Evolutionary conservation across 2,113 vertebrate species (phyloP).

Genomic region (Callocephalon fimbriatum): DNA sequence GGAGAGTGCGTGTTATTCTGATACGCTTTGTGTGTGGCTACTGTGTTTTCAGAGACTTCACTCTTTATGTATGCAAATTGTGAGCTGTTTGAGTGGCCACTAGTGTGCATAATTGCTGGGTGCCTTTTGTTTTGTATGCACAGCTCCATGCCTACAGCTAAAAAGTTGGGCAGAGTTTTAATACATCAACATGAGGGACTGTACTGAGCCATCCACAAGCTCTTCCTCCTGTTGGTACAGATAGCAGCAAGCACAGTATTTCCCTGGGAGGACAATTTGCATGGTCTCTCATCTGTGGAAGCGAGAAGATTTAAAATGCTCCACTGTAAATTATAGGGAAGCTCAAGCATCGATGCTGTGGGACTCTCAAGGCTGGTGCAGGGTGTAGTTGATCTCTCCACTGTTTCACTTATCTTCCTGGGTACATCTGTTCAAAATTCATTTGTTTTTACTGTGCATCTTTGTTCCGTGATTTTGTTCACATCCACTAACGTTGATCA

Average conservation of each 20-base stretch:
- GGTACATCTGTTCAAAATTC: neutral
- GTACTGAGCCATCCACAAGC: neutral
- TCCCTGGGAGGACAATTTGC: neutral
- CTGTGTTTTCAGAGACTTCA: neutral
- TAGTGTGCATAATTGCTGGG: accelerated
- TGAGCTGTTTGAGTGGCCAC: accelerated
- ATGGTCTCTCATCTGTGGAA: neutral
- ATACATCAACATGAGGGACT: accelerated
- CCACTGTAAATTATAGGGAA: neutral
- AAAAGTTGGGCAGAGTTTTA: neutral
- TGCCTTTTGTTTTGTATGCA: neutral
- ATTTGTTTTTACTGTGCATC: neutral
- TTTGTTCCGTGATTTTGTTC: neutral
- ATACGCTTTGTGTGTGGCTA: accelerated
- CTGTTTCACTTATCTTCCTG: neutral
- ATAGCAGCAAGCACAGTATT: neutral
- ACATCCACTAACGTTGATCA: neutral
- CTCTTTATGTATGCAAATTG: accelerated
- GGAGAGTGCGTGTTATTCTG: neutral
- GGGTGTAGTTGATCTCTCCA: neutral
- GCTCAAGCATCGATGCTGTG: neutral
- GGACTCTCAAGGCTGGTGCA: neutral
- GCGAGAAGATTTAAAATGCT: neutral
- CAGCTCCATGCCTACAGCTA: neutral
- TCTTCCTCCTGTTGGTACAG: neutral